These are phyloP conservation scores for Gouania willdenowi DNA, from an alignment of 2,797 vertebrate genomes.

Conservation along the genomic window DNA sequence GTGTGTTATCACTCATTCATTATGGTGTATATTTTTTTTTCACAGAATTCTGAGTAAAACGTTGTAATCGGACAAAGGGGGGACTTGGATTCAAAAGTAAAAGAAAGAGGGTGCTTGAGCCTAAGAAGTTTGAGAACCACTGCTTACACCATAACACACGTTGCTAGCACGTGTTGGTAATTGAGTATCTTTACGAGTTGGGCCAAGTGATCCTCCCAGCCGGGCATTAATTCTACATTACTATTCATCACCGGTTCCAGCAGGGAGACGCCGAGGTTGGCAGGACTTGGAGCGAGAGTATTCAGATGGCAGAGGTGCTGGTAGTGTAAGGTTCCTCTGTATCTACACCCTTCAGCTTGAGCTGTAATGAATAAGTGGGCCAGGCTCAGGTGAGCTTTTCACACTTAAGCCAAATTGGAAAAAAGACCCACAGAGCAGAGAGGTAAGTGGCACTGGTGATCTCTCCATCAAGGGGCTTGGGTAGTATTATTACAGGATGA, in stretches of 20 bases:
- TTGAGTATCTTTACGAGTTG: constrained; percentile 7
- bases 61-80: too few relatives aligned
- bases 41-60: too few relatives aligned
- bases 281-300: constrained; percentile 10
- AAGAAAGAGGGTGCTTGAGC: too few relatives aligned
- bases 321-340: constrained; percentile 6
- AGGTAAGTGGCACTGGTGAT: constrained; percentile 29
- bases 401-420: constrained; percentile 55
- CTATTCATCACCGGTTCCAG: constrained; percentile 19
- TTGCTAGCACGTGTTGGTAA: constrained; percentile 9
- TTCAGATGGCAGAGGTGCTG: constrained; percentile 23
- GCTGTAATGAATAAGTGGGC: constrained; percentile 36
- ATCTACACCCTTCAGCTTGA: constrained; percentile 16
- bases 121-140: too few relatives aligned
- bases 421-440: constrained; percentile 33
- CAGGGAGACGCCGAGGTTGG: background rate
- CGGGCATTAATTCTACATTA: constrained; percentile 6
- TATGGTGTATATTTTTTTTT: too few relatives aligned
- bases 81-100: too few relatives aligned
- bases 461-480: constrained; percentile 12
- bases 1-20: too few relatives aligned
- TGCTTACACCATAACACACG: background rate
- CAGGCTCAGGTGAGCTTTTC: constrained; percentile 42
- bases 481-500: constrained; percentile 13
- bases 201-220: constrained; percentile 8